Evolutionary conservation across 2,113 vertebrate species (phyloP), one percentile per base, ranked within the genome.

Genomic region (Heloderma charlesbogerti): DNA sequence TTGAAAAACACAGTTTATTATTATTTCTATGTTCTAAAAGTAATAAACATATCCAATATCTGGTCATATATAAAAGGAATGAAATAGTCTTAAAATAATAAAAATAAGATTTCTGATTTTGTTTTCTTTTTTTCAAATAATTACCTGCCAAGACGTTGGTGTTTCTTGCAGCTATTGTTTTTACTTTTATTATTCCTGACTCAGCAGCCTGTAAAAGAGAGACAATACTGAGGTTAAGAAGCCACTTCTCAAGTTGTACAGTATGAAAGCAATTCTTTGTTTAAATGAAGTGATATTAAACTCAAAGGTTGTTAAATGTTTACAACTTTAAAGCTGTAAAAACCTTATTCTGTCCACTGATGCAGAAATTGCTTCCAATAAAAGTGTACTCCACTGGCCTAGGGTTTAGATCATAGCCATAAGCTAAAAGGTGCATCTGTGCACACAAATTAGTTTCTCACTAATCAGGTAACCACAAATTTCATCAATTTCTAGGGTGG

Each of bases 161-260:
- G 96, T 98, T 99, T 95, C 98, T 98, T 94, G 98, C 98, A 94
- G 99, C 98, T 95, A 99, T 99, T 60, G 99, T 99, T 98, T 99
- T 99, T 96, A 99, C 98, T 98, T 99, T 99, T 97, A 99, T 99
- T 92, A 99, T 99, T 96, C 99, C 99, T 90, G 99, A 99, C 97
- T 99, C 99, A 95, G 99, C 99, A 87, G 99, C 99, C 99, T 99
- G 93, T 25, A 97, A 97, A 78, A 77, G 60, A 95, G 86, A 94
- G 90, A 92, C 96, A 96, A 92, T 4, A 96, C 92, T 93, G 87
- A 92, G 37, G 94, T 96, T 74, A 95, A 71, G 66, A 91, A 89
- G 78, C 10, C 86, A 92, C 25, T 90, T 83, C 87, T 90, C 83
- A 88, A 43, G 91, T 54, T 72, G 31, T 57, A 91, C n/a, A 92